Percentiles rank a stretch among this genome's conserved stretches.
Conservation (phyloP, 2,888 invertebrate species). For the Cotesia congregata region DNA sequence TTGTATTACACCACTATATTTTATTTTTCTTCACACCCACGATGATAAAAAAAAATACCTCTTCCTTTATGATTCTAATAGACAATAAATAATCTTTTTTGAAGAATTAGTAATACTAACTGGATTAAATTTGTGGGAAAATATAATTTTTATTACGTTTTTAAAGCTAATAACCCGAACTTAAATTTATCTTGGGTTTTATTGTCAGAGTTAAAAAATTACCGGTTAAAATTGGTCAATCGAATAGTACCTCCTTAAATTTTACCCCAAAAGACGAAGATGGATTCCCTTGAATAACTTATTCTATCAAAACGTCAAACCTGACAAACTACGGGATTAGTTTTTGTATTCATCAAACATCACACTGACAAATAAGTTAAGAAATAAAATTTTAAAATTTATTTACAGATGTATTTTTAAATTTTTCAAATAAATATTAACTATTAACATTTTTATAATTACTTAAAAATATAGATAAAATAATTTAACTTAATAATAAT, state of each 20-base stretch:
- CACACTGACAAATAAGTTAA: neutral
- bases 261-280: slow-evolving; percentile 45
- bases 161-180: neutral
- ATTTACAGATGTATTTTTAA: neutral
- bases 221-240: slow-evolving; percentile 23
- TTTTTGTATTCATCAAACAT: slow-evolving; percentile 16
- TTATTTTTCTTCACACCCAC: neutral
- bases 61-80: neutral
- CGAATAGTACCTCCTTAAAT: slow-evolving; percentile 16
- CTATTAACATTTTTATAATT: neutral
- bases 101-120: slow-evolving; percentile 27
- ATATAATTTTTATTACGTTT: neutral
- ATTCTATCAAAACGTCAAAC: slow-evolving; percentile 45
- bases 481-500: neutral
- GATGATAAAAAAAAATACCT: neutral
- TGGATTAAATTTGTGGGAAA: neutral
- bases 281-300: slow-evolving; percentile 45
- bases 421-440: neutral
- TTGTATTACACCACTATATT: neutral
- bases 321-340: slow-evolving; percentile 63
- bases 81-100: neutral
- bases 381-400: neutral
- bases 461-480: neutral
- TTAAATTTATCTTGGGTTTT: neutral
- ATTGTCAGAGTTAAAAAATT: neutral